Conservation (phyloP, 2,113 vertebrate species). For the Lepidothrix coronata region DNA sequence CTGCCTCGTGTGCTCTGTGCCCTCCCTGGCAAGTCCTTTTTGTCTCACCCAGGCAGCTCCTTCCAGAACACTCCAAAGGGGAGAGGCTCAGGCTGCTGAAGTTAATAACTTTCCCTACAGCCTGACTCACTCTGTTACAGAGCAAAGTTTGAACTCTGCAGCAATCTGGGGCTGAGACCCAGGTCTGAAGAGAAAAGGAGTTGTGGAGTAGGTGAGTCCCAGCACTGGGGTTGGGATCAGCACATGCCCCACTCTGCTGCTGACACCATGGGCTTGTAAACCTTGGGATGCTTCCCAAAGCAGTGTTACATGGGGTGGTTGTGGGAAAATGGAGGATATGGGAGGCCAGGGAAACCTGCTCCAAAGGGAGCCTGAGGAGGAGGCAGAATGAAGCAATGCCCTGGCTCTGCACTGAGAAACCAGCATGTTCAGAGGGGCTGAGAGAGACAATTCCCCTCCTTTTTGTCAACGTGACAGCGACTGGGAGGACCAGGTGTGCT, state of each 20-base stretch:
- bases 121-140: not conserved
- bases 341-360: not conserved
- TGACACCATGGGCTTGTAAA: accelerated
- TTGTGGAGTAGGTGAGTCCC: not conserved
- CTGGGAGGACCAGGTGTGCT: not conserved
- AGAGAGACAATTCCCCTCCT: not conserved
- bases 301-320: accelerated
- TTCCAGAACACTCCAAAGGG: not conserved
- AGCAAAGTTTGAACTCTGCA: not conserved
- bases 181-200: accelerated
- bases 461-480: accelerated
- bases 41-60: not conserved
- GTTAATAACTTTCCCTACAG: not conserved
- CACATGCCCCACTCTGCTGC: not conserved
- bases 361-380: not conserved
- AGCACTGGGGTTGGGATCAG: not conserved
- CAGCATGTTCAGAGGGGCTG: not conserved
- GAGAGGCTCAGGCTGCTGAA: slow-evolving; percentile 8
- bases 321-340: not conserved
- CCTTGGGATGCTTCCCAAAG: not conserved
- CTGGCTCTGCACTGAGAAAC: not conserved
- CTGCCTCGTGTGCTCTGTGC: not conserved
- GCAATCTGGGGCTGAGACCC: not conserved
- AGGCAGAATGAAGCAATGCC: not conserved
- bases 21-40: not conserved